Evolutionary conservation across 2,113 vertebrate species (phyloP), one percentile per base, ranked within the genome.

Genomic region (Ceyx margarethae): DNA sequence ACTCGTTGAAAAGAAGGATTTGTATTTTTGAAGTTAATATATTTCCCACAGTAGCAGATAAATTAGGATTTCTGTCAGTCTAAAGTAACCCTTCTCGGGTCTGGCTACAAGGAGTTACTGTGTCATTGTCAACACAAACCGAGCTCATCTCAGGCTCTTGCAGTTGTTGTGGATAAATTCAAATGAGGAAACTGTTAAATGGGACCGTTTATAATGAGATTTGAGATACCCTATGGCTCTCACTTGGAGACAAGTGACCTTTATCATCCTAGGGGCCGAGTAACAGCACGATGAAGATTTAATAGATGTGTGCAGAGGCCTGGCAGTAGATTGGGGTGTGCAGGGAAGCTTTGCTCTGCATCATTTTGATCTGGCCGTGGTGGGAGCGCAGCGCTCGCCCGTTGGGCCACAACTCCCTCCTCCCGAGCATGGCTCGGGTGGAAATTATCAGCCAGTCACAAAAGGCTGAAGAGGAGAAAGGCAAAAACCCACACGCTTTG

Each of bases 151-250:
- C 48, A 35, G 71, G 60, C 64, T 43, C 64, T 77, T 66, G 13
- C 71, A 77, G 82, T 94, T 96, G 91, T 96, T 96, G 78, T 95
- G 60, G 80, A 25, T 93, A 78, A 87, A 89, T 92, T 91, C 87
- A 94, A 91, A 92, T 85, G 94, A 95, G 89, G 74, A 91, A 85
- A 87, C 61, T 83, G n/a, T 72, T 92, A 95, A 80, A 45, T 93
- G 88, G 85, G 88, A 93, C 90, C 85, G 60, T 58, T 93, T 93
- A 94, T 95, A 96, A 94, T 95, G 94, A 92, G 92, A 67, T 92
- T 85, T 85, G 91, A 85, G 83, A 92, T 93, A 89, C 68, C 81
- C 79, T 91, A 91, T 95, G 84, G 84, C 87, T 96, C 87, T 92
- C 92, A 65, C 87, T 94, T 56, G 60, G 92, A 94, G 87, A 92